Conservation (phyloP, 64 coral and sea anemone genomes). For the Actinia tenebrosa region DNA sequence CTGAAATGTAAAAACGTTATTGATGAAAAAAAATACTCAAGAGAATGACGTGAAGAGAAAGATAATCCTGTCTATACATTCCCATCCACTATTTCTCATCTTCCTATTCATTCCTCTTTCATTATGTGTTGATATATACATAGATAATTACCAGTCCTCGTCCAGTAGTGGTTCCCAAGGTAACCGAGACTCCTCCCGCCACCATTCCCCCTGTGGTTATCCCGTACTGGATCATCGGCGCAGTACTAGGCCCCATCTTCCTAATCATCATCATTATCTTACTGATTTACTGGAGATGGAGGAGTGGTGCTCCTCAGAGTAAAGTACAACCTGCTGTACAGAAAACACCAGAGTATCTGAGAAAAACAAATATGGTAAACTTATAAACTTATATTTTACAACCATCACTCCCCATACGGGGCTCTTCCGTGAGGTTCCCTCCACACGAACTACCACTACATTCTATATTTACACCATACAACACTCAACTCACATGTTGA, state of each 20-base stretch:
- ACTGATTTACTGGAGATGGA: slow-evolving; percentile 73
- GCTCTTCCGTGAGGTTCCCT: no score
- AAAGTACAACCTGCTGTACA: slow-evolving; percentile 19
- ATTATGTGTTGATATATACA: neutral
- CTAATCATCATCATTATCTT: slow-evolving; percentile 50
- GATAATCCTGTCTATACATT: no score
- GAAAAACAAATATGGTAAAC: neutral
- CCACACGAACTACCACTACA: no score
- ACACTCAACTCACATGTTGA: no score
- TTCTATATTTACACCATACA: no score
- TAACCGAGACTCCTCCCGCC: slow-evolving; percentile 22
- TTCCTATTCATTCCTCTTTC: neutral
- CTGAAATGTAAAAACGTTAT: no score
- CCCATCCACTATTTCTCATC: no score
- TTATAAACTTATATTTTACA: no score
- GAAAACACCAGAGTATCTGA: neutral
- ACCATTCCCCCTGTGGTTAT: slow-evolving; percentile 37
- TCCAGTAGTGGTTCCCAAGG: neutral
- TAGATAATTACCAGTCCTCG: neutral
- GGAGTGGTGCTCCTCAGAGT: slow-evolving; percentile 52
- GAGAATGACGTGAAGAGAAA: no score
- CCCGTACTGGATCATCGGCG: slow-evolving; percentile 74
- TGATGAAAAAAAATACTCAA: no score
- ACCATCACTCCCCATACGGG: no score
- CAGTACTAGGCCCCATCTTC: slow-evolving; percentile 49